Conservation (phyloP, 2,113 vertebrate species). For the Lepidothrix coronata region DNA sequence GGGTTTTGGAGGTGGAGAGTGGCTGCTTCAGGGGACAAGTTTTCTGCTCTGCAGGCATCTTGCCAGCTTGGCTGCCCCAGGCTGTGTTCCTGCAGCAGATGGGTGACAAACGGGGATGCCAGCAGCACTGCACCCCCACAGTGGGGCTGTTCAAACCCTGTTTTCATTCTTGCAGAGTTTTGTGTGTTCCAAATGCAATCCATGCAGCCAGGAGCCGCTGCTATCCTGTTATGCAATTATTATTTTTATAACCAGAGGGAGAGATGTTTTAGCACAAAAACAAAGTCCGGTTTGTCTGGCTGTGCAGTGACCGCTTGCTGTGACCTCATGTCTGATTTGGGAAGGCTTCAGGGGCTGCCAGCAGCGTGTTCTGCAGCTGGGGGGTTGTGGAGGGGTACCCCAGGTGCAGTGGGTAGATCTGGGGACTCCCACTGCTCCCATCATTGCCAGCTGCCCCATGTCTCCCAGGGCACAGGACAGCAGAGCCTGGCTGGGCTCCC, state of each 20-base stretch:
- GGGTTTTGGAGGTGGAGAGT: not conserved
- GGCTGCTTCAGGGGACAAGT: not conserved
- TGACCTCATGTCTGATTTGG: not conserved
- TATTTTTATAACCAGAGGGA: constrained; percentile 30
- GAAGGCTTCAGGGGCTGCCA: not conserved
- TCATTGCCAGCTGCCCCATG: fast-evolving
- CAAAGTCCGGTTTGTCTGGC: not conserved
- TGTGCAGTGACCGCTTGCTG: not conserved
- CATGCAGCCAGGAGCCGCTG: not conserved
- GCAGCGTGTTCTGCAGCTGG: not conserved
- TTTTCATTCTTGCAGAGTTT: not conserved
- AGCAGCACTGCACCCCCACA: not conserved
- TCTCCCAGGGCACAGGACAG: not conserved
- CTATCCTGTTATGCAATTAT: constrained; percentile 8
- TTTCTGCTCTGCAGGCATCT: not conserved
- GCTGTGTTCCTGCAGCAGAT: not conserved
- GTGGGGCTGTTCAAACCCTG: not conserved
- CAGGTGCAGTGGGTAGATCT: not conserved
- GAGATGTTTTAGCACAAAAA: not conserved
- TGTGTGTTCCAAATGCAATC: not conserved
- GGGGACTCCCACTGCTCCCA: not conserved
- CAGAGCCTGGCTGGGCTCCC: not conserved
- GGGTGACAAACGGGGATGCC: not conserved
- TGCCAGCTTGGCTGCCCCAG: not conserved
- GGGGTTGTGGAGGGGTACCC: not conserved